Evolutionary conservation across 2,113 vertebrate genomes (phyloP).

Genomic region (Petromus typicus): DNA sequence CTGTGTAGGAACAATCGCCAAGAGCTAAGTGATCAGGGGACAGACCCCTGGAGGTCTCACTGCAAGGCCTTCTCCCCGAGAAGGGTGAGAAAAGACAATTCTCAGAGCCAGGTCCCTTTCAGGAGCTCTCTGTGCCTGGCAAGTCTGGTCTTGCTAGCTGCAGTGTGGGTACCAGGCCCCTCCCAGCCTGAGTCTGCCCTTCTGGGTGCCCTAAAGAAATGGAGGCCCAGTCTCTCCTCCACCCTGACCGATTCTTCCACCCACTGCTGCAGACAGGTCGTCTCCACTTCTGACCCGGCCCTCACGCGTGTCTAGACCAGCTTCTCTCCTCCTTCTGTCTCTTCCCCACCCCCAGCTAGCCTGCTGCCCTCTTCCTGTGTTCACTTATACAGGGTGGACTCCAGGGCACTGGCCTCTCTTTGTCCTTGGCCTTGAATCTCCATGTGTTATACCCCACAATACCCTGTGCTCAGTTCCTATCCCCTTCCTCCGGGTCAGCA

Average conservation of each 20-base stretch:
- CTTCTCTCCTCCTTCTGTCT: not conserved
- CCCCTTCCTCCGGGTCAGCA: not conserved
- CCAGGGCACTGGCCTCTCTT: not conserved
- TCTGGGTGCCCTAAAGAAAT: not conserved
- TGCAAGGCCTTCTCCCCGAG: not conserved
- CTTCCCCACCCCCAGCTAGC: not conserved
- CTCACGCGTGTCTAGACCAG: not conserved
- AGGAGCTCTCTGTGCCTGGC: not conserved
- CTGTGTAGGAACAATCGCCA: not conserved
- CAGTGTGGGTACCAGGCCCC: not conserved
- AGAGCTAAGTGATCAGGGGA: not conserved
- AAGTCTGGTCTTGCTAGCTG: not conserved
- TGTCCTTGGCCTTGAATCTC: not conserved
- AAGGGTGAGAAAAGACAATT: not conserved
- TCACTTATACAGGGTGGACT: not conserved
- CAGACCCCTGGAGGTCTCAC: not conserved
- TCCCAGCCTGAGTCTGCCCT: not conserved
- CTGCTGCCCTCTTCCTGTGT: not conserved
- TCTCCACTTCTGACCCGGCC: constrained; percentile 8
- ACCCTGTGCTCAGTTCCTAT: not conserved
- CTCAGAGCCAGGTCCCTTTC: not conserved
- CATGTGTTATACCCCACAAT: not conserved
- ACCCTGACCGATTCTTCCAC: not conserved
- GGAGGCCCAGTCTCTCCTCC: not conserved
- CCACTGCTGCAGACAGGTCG: constrained; percentile 53